Percentiles rank a stretch among this genome's conserved stretches.
Conservation (phyloP, 1,140 invertebrate species). For the Trinorchestia longiramus region DNA sequence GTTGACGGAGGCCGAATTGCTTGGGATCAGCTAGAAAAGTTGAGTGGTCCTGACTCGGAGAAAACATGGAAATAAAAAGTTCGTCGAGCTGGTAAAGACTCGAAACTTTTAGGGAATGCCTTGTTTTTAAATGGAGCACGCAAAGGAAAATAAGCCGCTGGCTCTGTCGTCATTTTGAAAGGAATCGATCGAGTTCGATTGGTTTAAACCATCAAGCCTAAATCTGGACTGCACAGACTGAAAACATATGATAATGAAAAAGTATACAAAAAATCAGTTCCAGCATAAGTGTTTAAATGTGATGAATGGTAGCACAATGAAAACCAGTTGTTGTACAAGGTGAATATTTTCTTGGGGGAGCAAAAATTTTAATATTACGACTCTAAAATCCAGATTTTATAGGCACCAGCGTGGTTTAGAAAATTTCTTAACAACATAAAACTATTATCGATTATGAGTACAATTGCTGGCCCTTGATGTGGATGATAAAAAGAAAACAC, state of each 20-base stretch:
- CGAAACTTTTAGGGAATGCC: constrained; percentile 31
- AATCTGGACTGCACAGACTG: neutral
- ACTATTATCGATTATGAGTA: no score
- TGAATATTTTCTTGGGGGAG: neutral
- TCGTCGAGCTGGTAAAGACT: neutral
- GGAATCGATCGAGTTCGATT: neutral
- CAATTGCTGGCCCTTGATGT: no score
- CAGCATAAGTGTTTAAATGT: neutral
- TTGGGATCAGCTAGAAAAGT: constrained; percentile 44
- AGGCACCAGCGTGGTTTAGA: no score
- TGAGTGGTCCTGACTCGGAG: constrained; percentile 1
- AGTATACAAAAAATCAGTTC: neutral
- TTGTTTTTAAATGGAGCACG: neutral
- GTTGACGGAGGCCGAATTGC: constrained; percentile 53
- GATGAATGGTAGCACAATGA: neutral
- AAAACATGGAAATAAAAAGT: constrained; percentile 36
- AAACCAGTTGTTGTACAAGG: neutral
- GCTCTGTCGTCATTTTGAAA: neutral
- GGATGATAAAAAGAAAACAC: no score
- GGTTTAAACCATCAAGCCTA: neutral
- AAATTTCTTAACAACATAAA: no score
- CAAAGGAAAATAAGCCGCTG: constrained; percentile 9
- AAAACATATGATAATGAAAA: no score
- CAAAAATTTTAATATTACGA: no score
- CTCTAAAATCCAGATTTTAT: no score